Evolutionary conservation across 2,113 vertebrate species (phyloP), one percentile per base, ranked within the genome.

Genomic region (Nycticorax nycticorax): DNA sequence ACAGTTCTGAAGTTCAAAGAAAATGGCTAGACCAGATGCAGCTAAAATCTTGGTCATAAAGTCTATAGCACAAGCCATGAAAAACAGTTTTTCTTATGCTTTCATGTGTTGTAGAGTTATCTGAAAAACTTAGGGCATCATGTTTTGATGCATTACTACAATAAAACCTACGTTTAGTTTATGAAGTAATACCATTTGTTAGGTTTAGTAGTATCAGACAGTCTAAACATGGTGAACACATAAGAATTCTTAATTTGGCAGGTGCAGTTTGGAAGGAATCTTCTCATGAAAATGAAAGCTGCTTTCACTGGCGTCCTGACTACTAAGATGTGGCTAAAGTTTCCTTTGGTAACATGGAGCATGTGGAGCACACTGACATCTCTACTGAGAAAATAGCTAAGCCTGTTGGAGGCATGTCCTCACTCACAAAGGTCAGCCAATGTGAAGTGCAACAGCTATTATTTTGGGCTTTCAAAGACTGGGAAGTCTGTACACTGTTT

Each of bases 391-490:
- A 97, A 97, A 97, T 89, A 94, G 93, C 83, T 95, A 67, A 98
- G 91, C 75, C 96, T 52, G 93, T 96, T 94, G 92, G 96, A 97
- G 59, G 82, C 84, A 89, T 93, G 95, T 97, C 97, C 94, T 96
- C 83, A 90, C 69, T 88, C 8, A 0, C 47, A 88, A 92, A 98
- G 97, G 97, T 98, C 98, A 98, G 97, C 97, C 98, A 98, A 89
- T 90, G 89, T 92, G 93, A 97, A 96, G 53, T 77, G 35, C 93
- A 93, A 94, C 96, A 97, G 95, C 93, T 97, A 97, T 97, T 97
- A 97, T 96, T 97, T 96, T 97, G 57, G 77, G 75, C 89, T 96
- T 97, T 96, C 96, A 96, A 97, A 98, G 97, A 98, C 96, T 98
- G 98, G 98, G 98, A 98, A 98, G 96, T 83, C 77, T 97, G 66